A percentile compares a stretch with the other conserved stretches of the same genome.
phyloP scores from a whole-genome alignment of 2,797 vertebrate genomes.

The Pagetopsis macropterus region DNA sequence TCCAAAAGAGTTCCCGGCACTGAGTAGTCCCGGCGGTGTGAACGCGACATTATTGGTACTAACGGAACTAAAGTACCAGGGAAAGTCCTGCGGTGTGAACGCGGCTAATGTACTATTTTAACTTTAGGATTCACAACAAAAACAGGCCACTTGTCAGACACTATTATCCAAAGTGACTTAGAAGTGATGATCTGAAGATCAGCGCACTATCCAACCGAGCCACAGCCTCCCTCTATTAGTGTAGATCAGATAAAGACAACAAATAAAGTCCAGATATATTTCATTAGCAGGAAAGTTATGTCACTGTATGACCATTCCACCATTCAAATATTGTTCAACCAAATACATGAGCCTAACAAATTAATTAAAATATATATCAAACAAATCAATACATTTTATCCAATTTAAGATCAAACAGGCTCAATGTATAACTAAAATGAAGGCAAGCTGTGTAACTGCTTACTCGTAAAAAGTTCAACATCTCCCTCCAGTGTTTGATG shows the following conservation, averaged over 20 bases:
- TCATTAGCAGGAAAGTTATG: background rate
- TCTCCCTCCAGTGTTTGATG: conserved; percentile 51
- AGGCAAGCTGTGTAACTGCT: conserved; percentile 47
- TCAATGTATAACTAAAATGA: conserved; percentile 34
- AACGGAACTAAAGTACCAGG: too few relatives aligned
- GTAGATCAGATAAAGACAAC: background rate
- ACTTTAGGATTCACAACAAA: background rate
- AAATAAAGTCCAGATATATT: background rate
- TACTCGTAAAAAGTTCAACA: conserved; percentile 43
- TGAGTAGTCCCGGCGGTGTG: too few relatives aligned
- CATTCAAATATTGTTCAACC: background rate
- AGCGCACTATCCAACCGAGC: too few relatives aligned
- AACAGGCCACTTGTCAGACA: background rate
- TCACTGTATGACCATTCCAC: background rate
- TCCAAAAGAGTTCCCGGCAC: too few relatives aligned
- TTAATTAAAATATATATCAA: conserved; percentile 17
- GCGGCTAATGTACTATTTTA: background rate
- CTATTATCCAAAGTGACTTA: too few relatives aligned
- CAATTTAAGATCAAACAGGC: conserved; percentile 23
- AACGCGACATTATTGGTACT: too few relatives aligned
- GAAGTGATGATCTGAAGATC: too few relatives aligned
- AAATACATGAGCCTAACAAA: conserved; percentile 13
- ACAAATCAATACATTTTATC: conserved; percentile 28
- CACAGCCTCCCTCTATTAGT: too few relatives aligned
- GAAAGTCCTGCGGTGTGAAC: too few relatives aligned